Evolutionary conservation across 2,797 vertebrate genomes (phyloP).

Genomic region (Lacerta bilineata): DNA sequence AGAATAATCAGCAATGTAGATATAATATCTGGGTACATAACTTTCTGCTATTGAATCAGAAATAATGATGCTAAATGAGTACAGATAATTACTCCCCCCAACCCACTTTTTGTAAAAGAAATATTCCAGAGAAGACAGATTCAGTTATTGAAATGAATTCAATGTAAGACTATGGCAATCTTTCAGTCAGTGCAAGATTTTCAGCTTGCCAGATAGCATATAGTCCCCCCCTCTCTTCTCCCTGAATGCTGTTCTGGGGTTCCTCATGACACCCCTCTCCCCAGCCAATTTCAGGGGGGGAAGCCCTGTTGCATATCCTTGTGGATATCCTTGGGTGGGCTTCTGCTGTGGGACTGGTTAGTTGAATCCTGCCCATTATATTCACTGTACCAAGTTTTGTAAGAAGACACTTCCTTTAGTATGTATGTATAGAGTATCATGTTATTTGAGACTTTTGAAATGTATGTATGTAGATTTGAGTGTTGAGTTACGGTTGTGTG

Average conservation of each 20-base stretch:
- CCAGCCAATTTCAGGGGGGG: too few species aligned
- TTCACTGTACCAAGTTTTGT: background rate
- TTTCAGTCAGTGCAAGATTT: too few species aligned
- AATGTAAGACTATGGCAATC: too few species aligned
- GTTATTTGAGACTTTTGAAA: background rate
- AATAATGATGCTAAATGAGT: background rate
- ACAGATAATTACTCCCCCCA: background rate
- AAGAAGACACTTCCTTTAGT: background rate
- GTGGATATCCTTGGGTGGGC: too few species aligned
- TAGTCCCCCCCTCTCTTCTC: too few species aligned
- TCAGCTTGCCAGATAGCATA: too few species aligned
- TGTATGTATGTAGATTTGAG: fast-evolving
- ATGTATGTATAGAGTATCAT: background rate
- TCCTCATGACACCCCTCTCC: too few species aligned
- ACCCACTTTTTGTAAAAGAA: background rate
- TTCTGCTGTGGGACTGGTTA: too few species aligned
- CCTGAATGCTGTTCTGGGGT: too few species aligned
- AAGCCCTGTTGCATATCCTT: too few species aligned
- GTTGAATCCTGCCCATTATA: background rate
- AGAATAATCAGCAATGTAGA: background rate
- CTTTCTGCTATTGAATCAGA: background rate
- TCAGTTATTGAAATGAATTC: too few species aligned
- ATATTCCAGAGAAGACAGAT: background rate
- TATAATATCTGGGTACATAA: background rate
- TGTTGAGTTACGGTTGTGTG: background rate